Base-by-base conservation (phyloP, 2,113 vertebrate genomes). In the Ranitomeya imitator region DNA sequence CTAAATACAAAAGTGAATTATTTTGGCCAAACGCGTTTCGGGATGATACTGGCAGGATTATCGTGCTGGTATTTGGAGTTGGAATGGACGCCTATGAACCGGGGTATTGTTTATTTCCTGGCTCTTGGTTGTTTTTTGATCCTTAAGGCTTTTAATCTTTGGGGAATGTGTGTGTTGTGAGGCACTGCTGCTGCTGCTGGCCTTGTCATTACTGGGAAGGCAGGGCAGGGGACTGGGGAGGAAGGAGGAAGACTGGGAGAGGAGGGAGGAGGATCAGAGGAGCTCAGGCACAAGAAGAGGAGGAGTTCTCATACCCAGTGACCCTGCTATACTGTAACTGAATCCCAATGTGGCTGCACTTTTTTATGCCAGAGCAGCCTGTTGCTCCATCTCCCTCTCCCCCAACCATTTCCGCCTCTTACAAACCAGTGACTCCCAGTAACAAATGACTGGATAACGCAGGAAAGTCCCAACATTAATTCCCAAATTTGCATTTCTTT, bases 341-440 rank as follows among this genome's bases (percentile, higher is more conserved):
- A 74, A 77, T 77, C 87, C 71, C 80, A 77, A 83, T 83, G 87
- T 88, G 87, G 79, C 80, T 88, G 87, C 80, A 77, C 80, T 88
- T 88, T 61, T 54, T 69, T 74, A 9, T 65, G 21, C 78, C 65
- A 73, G 55, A 65, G 74, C 79, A 52, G 86, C 86, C 79, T 88
- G 85, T 86, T 79, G 87, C 87, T 82, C 69, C 79, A 71, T 82
- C 59, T 67, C 76, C 61, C 63, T 67, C 80, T 26, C 71, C 73
- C 80, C 61, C 59, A 77, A 54, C 78, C 87, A 78, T 84, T 88
- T 88, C 87, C 87, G 79, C 81, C 71, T 67, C 59, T 61, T 57
- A 45, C 63, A 71, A 85, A 6, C 83, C 87, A 88, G 59, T 55
- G 81, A 84, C 81, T 88, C 71, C 26, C 52, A n/a, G 54, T 21